Evolutionary conservation across 2,113 vertebrate genomes (phyloP), one percentile per base, ranked within the genome.

Genomic region (Bettongia penicillata): DNA sequence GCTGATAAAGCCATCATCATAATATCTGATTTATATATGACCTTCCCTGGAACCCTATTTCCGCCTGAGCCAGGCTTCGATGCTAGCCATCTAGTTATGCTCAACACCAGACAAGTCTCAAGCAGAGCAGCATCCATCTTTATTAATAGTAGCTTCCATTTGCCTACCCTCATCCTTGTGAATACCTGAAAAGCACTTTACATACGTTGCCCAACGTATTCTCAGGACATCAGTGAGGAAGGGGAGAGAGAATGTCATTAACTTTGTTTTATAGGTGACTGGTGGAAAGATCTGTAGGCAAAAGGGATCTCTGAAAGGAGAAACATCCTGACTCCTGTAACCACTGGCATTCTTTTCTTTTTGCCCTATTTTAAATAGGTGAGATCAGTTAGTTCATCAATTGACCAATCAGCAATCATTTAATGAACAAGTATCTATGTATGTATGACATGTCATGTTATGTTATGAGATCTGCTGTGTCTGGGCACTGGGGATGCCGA

Each of bases 241-340:
- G 91, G 84, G 51, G 43, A 53, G 94, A 92, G 37, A 19, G 90
- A 91, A 95, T 51, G 49, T 25, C 55, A 55, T 84, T 84, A 84
- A 19, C 68, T n/a, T 84, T 84, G 19, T 37, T 95, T 95, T 95
- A 31, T 3, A 53, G 24, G 48, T 84, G 91, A 37, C 68, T n/a
- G 8, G 51, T 43, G 9, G 5, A 68, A 90, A 92, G 77, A 51
- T 92, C 94, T 93, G 16, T 84, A 93, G 94, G 19, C 68, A 84
- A 43, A 84, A 19, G 68, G 68, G 68, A 84, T 84, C 68, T 77
- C 12, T 77, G 61, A 84, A 43, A 84, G 68, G 23, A 84, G n/a
- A n/a, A 77, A 77, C 2, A 22, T 77, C n/a, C 43, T 43, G 7
- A 84, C 19, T 84, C 37, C n/a, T 84, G 8, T 84, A 16, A 84